phyloP scores from a whole-genome alignment of 2,888 invertebrate species.

The Morpho helenor region DNA sequence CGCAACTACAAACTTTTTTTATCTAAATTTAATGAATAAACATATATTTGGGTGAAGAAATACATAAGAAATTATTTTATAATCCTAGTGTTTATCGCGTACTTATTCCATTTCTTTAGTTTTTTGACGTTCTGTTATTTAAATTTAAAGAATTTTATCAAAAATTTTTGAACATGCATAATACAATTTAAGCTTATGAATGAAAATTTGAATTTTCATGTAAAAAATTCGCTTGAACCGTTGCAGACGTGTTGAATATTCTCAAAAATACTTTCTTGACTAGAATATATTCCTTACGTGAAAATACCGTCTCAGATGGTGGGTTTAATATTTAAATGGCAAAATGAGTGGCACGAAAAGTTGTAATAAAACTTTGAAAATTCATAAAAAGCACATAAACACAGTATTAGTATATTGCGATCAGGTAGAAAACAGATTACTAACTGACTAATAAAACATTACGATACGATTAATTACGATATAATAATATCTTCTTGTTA shows the following conservation, averaged over 20 bases:
- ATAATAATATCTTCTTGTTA: too few species aligned
- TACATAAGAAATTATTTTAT: slow-evolving; percentile 12
- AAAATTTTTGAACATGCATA: too few species aligned
- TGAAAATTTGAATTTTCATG: slow-evolving; percentile 1
- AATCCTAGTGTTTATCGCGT: slow-evolving; percentile 1
- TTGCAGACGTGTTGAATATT: slow-evolving; percentile 9
- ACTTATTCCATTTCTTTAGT: neutral
- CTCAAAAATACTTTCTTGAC: slow-evolving; percentile 10
- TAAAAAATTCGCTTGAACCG: slow-evolving; percentile 8
- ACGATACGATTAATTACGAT: too few species aligned
- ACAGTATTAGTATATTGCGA: too few species aligned
- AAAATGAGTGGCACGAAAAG: slow-evolving; percentile 7
- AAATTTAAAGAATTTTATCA: too few species aligned
- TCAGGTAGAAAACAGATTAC: too few species aligned
- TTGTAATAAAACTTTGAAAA: neutral
- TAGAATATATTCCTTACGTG: slow-evolving; percentile 15
- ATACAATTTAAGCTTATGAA: neutral
- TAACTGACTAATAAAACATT: neutral
- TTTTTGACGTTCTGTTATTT: neutral
- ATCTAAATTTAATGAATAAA: too few species aligned
- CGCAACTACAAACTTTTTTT: slow-evolving; percentile 10
- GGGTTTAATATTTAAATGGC: slow-evolving; percentile 15
- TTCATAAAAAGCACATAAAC: too few species aligned
- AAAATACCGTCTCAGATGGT: slow-evolving; percentile 14
- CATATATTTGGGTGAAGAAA: slow-evolving; percentile 4